Evolutionary conservation across 2,888 invertebrate genomes (phyloP), one percentile per base, ranked within the genome.

Genomic region (Oxycera nigricornis): DNA sequence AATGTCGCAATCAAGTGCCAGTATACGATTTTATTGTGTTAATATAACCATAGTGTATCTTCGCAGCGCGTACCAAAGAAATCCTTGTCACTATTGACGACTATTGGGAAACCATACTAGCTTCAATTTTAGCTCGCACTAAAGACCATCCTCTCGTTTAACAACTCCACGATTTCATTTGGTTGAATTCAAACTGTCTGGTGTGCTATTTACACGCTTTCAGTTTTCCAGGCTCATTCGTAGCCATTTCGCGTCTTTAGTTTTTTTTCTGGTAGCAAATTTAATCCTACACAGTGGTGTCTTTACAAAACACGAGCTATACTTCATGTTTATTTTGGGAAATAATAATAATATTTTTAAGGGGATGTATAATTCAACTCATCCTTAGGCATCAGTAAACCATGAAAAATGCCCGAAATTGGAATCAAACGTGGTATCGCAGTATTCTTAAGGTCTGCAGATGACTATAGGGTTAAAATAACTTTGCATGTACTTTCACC

Each of bases 1-100:
- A 75, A 75, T 75, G 75, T 75, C 73, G 73, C 73, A 75, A 75
- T 75, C 70, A 61, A 73, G 70, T 67, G 46, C 39, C 35, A 62
- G 26, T 62, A 3, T 7, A 35, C 62, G 62, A 62, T 35, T 35
- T 62, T 39, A 17, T 39, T 2, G 26, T 28, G 30, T 59, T 30
- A n/a, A 9, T 55, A 24, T 26, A 26, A 26, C 39, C 65, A 30
- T 41, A 30, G 59, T 14, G 28, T 59, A 28, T 30, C 59, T 9
- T 59, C 6, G 59, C 52, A 4, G 52, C 22, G 59, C 59, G n/a
- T 59, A 4, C 24, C n/a, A 59, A 30, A 65, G 41, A 41, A 26
- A 41, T 41, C 41, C 41, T 61, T 65, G 11, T 35, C 11, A 9
- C 35, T 31, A 24, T 22, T 41, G 11, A 14, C 17, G 65, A 17